Percentiles rank a stretch among this genome's conserved stretches.
phyloP scores from a whole-genome alignment of 2,113 vertebrate species.

The Tychaedon coryphoeus region DNA sequence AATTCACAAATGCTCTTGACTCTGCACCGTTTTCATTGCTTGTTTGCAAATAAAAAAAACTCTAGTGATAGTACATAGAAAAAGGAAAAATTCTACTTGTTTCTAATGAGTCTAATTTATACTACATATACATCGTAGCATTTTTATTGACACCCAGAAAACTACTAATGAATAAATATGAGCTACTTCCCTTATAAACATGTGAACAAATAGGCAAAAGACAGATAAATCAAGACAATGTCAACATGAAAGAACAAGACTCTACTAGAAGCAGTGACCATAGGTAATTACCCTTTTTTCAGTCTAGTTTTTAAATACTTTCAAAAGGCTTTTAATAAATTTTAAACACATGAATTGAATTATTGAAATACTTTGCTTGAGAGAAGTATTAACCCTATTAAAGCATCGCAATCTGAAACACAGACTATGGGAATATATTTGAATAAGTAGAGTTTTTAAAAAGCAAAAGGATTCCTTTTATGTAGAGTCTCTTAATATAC shows the following conservation, averaged over 20 bases:
- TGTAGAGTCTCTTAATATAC: not conserved
- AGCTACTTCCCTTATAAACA: not conserved
- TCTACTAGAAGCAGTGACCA: not conserved
- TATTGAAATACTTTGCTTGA: not conserved
- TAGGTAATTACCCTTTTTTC: not conserved
- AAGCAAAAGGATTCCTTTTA: not conserved
- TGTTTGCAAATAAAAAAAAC: not conserved
- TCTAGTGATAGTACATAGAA: not conserved
- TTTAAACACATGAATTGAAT: not conserved
- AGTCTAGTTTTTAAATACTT: not conserved
- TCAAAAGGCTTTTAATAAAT: not conserved
- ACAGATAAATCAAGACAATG: not conserved
- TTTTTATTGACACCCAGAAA: not conserved
- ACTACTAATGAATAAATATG: not conserved
- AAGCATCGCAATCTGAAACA: not conserved
- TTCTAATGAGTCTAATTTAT: not conserved
- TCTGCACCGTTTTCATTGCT: not conserved
- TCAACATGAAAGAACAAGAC: not conserved
- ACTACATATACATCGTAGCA: not conserved
- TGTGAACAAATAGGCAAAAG: not conserved
- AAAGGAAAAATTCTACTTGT: not conserved
- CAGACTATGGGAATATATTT: not conserved
- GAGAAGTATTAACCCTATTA: not conserved
- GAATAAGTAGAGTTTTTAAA: not conserved
- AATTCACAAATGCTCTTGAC: not conserved